Percentiles rank a stretch among this genome's conserved stretches.
Conservation (phyloP, 2,113 vertebrate species). For the Numenius arquata region DNA sequence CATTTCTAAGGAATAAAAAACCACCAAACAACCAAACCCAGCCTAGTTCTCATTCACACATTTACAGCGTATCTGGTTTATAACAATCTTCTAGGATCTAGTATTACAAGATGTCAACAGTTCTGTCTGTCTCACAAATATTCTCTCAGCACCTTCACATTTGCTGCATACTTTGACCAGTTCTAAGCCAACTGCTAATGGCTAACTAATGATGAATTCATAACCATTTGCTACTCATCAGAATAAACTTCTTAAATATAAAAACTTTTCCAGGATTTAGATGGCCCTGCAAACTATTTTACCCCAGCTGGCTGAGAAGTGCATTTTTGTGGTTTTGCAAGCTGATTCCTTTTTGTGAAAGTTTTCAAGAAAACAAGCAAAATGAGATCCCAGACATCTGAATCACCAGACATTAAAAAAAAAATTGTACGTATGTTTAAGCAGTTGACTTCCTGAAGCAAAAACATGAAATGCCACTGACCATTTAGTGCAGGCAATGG, state of each 20-base stretch:
- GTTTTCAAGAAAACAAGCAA: constrained; percentile 54
- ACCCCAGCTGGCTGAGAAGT: constrained; percentile 15
- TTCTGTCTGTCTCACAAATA: not conserved
- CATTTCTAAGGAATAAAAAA: not conserved
- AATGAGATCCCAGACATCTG: constrained; percentile 60
- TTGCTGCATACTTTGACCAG: not conserved
- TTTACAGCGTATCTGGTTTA: not conserved
- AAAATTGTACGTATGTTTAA: not conserved
- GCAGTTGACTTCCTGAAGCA: constrained; percentile 18
- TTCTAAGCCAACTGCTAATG: not conserved
- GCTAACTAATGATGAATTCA: not conserved
- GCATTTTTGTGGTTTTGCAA: constrained; percentile 68
- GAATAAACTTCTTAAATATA: not conserved
- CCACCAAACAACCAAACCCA: not conserved
- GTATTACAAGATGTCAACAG: not conserved
- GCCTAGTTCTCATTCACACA: not conserved
- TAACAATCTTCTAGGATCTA: not conserved
- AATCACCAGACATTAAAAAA: constrained; percentile 49
- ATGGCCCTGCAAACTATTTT: not conserved
- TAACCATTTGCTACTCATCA: not conserved
- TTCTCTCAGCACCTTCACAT: not conserved
- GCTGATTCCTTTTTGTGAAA: constrained; percentile 39
- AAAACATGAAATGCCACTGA: not conserved
- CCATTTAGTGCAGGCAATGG: not conserved
- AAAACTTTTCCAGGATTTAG: not conserved